phyloP scores from a whole-genome alignment of 2,113 vertebrate genomes.

The Eclectus roratus region DNA sequence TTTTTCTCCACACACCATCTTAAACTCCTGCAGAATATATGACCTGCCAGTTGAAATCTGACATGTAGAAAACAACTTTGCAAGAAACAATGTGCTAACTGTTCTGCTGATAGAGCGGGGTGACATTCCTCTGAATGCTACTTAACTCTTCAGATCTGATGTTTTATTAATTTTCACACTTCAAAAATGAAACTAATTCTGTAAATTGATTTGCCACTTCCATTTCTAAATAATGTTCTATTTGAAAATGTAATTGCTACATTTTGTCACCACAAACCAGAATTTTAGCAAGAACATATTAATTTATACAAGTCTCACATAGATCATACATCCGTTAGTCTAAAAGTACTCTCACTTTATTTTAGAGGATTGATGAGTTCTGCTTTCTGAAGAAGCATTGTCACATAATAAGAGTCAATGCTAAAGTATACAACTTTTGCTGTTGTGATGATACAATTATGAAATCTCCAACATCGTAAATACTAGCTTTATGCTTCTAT shows the following conservation, averaged over 20 bases:
- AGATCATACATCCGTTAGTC: background rate
- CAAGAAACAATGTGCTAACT: background rate
- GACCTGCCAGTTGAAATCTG: background rate
- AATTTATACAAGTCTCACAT: background rate
- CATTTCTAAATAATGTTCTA: background rate
- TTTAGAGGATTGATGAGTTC: background rate
- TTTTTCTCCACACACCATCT: background rate
- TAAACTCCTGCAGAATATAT: background rate
- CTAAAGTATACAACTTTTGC: background rate
- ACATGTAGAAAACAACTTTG: background rate
- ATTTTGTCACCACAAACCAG: background rate
- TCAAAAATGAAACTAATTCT: background rate
- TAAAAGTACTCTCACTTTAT: background rate
- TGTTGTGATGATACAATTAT: background rate
- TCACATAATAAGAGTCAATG: background rate
- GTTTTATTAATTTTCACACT: background rate
- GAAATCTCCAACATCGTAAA: background rate
- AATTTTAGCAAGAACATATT: background rate
- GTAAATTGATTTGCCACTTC: background rate
- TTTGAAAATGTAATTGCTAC: background rate
- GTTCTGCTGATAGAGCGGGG: background rate
- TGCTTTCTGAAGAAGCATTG: background rate
- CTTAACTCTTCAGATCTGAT: background rate
- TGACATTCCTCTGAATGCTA: background rate
- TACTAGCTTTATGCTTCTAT: background rate